Percentiles rank a stretch among this genome's conserved stretches.
phyloP scores from a whole-genome alignment of 2,888 invertebrate genomes.

The Lycaena phlaeas region DNA sequence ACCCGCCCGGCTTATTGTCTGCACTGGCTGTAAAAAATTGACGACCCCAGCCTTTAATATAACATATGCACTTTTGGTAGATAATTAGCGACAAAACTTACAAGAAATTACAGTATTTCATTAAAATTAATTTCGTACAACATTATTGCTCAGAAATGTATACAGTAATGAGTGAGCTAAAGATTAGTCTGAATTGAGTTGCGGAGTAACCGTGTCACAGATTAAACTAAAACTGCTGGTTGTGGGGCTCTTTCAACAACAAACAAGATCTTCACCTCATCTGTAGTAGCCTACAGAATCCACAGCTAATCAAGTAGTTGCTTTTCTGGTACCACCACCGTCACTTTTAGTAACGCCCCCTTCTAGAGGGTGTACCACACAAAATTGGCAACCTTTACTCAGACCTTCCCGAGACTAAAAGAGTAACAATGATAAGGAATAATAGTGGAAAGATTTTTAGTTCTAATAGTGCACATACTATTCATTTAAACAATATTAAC shows the following conservation, averaged over 20 bases:
- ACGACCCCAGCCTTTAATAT: not conserved
- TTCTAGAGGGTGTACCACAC: conserved; percentile 71
- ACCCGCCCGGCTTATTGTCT: conserved; percentile 61
- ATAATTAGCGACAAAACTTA: too few relatives aligned
- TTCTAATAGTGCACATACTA: too few relatives aligned
- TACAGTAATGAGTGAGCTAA: conserved; percentile 70
- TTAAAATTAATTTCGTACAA: too few relatives aligned
- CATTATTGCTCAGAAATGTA: conserved; percentile 41
- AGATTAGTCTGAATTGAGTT: conserved; percentile 92
- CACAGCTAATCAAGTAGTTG: conserved; percentile 57
- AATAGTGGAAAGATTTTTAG: too few relatives aligned
- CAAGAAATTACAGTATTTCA: too few relatives aligned
- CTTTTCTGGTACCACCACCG: conserved; percentile 82
- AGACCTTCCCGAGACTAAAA: conserved; percentile 83
- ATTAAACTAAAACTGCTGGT: conserved; percentile 81
- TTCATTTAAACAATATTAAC: too few relatives aligned
- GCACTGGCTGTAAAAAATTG: conserved; percentile 40
- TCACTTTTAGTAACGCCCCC: conserved; percentile 74
- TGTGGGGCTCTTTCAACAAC: conserved; percentile 76
- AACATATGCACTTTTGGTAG: not conserved
- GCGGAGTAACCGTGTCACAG: conserved; percentile 68
- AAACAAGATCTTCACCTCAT: conserved; percentile 53
- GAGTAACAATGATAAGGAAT: conserved; percentile 36
- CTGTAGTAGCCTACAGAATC: conserved; percentile 42
- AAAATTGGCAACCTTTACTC: conserved; percentile 77